Evolutionary conservation across 2,113 vertebrate genomes (phyloP).

Genomic region (Anser cygnoides): DNA sequence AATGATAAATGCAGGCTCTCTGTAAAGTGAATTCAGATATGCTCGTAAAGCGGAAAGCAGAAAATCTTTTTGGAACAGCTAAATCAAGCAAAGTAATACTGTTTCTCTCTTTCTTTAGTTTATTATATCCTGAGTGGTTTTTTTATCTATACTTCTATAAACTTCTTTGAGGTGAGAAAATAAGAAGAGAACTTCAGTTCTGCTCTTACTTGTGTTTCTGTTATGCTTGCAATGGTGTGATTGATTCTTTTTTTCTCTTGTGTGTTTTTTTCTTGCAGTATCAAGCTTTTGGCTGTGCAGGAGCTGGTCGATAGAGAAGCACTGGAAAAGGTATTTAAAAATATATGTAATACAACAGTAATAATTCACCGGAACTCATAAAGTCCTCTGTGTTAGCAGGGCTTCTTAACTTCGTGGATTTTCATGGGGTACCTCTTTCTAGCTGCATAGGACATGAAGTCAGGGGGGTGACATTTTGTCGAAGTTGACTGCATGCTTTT

Average conservation of each 20-base stretch:
- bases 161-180: neutral
- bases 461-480: neutral
- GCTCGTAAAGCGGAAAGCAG: neutral
- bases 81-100: neutral
- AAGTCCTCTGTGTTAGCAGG: neutral
- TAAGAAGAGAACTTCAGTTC: neutral
- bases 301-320: conserved; percentile 91
- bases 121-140: neutral
- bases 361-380: neutral
- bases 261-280: conserved; percentile 78
- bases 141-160: neutral
- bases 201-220: neutral
- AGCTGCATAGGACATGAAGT: neutral
- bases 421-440: neutral
- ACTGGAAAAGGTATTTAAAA: conserved; percentile 89
- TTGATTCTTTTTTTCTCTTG: conserved; percentile 2
- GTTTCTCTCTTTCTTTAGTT: neutral
- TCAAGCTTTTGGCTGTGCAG: conserved; percentile 96
- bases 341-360: neutral
- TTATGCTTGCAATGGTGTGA: neutral
- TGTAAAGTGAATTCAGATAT: neutral
- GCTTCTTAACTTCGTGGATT: neutral
- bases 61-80: neutral
- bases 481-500: neutral
- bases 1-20: neutral